Percentiles rank a stretch among this genome's conserved stretches.
These are phyloP conservation scores for Microchrysa polita DNA, from an alignment of 2,888 invertebrate species.

Conservation along the genomic window DNA sequence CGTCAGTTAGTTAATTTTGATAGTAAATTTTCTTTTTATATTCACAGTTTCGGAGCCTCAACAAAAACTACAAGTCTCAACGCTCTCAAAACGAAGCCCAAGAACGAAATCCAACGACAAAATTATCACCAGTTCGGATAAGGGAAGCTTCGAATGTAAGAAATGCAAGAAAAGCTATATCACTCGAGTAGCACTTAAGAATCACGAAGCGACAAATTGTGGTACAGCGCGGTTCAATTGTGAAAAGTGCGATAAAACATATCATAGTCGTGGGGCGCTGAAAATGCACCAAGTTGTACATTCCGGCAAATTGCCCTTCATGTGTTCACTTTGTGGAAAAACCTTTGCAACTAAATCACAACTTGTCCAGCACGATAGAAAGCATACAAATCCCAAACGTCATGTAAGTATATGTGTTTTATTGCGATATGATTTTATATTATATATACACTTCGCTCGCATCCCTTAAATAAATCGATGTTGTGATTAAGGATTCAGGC, in stretches of 20 bases:
- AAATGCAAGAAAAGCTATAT: conserved; percentile 63
- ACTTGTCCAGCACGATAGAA: conserved; percentile 61
- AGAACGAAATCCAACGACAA: conserved; percentile 23
- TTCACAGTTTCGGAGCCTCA: too few species aligned
- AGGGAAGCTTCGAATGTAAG: conserved; percentile 58
- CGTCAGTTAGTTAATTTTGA: too few species aligned
- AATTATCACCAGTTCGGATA: background rate
- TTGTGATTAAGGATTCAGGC: too few species aligned
- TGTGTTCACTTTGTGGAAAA: conserved; percentile 61
- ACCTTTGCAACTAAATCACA: conserved; percentile 61
- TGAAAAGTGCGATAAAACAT: conserved; percentile 62
- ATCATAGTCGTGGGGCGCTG: conserved; percentile 64
- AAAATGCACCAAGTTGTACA: conserved; percentile 66
- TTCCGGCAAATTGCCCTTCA: conserved; percentile 57
- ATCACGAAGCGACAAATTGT: conserved; percentile 65
- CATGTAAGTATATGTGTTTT: conserved; percentile 56
- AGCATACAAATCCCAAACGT: conserved; percentile 67
- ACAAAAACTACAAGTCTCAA: too few species aligned
- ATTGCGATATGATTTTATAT: too few species aligned
- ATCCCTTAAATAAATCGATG: too few species aligned
- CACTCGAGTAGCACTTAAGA: conserved; percentile 62
- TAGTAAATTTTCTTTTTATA: too few species aligned
- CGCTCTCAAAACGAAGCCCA: too few species aligned
- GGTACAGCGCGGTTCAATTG: conserved; percentile 62
- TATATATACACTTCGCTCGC: too few species aligned